Evolutionary conservation across 2,888 invertebrate species (phyloP).

Genomic region (Taenaris catops): DNA sequence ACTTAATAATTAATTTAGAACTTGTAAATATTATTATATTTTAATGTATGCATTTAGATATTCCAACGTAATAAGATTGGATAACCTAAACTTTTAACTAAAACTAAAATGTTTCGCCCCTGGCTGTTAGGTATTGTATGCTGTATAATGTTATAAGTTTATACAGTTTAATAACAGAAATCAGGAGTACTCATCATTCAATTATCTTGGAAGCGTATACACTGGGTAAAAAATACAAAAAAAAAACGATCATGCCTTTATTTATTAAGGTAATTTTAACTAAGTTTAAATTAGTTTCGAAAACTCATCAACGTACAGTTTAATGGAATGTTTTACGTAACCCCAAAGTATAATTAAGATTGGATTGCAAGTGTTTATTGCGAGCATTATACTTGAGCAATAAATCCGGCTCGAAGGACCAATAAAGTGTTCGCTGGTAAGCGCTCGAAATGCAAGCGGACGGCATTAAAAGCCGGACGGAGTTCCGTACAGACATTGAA

Average conservation of each 20-base stretch:
- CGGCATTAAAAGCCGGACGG: constrained; percentile 23
- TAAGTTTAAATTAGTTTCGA: constrained; percentile 5
- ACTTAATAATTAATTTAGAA: too few species aligned
- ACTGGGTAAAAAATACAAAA: too few species aligned
- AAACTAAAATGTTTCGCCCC: too few species aligned
- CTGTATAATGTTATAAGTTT: too few species aligned
- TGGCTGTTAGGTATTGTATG: too few species aligned
- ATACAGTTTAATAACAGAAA: too few species aligned
- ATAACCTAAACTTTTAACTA: too few species aligned
- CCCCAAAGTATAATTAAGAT: constrained; percentile 48
- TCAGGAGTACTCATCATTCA: too few species aligned
- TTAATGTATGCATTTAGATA: too few species aligned
- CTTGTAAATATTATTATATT: too few species aligned
- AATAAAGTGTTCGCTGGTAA: constrained; percentile 48
- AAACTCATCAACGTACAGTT: constrained; percentile 14
- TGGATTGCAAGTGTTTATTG: constrained; percentile 53
- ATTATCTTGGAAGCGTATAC: too few species aligned
- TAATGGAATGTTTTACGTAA: constrained; percentile 24
- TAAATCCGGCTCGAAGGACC: constrained; percentile 56
- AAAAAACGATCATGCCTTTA: neutral
- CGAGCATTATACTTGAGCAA: constrained; percentile 41
- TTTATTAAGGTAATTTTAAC: constrained; percentile 5
- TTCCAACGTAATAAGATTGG: too few species aligned
- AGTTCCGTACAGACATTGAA: constrained; percentile 20
- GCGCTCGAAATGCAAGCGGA: constrained; percentile 26